Evolutionary conservation across 2,888 invertebrate genomes (phyloP).

Genomic region (Chrysolina haemoptera): DNA sequence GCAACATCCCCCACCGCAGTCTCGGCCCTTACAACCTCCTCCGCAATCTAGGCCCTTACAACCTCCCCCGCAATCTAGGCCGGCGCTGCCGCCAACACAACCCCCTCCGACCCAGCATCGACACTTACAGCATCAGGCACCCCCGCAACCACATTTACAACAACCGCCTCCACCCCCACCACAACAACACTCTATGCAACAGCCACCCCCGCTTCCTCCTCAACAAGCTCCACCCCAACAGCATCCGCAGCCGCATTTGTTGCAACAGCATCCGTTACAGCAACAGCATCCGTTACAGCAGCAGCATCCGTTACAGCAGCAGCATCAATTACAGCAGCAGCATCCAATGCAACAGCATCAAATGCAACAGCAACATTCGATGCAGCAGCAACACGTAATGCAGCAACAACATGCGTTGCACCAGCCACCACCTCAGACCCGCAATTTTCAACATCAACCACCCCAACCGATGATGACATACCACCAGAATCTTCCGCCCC

Average conservation of each 20-base stretch:
- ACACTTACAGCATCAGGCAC: conserved; percentile 23
- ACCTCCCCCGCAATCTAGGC: conserved; percentile 8
- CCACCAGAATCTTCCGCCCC: conserved; percentile 32
- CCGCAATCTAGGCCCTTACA: too few relatives aligned
- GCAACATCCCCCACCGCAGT: conserved; percentile 26
- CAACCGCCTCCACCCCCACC: conserved; percentile 68
- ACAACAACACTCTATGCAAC: conserved; percentile 37
- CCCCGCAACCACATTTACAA: conserved; percentile 24
- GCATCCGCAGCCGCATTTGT: conserved; percentile 32
- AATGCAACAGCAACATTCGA: conserved; percentile 22
- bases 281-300: conserved; percentile 26
- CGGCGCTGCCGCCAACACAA: conserved; percentile 26
- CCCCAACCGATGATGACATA: conserved; percentile 21
- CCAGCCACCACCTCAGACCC: conserved; percentile 56
- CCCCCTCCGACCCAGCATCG: conserved; percentile 53
- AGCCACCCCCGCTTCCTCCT: conserved; percentile 41
- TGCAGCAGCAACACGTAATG: conserved; percentile 50
- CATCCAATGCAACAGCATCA: conserved; percentile 47
- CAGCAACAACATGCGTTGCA: conserved; percentile 36
- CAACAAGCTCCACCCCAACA: conserved; percentile 40
- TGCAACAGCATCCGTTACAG: conserved; percentile 35
- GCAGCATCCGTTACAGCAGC: conserved; percentile 19
- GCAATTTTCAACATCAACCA: conserved; percentile 21
- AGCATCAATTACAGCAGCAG: conserved; percentile 21
- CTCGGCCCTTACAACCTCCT: neutral